These are phyloP conservation scores for Drosophila simulans DNA, from an alignment of 1,140 invertebrate species.

Conservation along the genomic window DNA sequence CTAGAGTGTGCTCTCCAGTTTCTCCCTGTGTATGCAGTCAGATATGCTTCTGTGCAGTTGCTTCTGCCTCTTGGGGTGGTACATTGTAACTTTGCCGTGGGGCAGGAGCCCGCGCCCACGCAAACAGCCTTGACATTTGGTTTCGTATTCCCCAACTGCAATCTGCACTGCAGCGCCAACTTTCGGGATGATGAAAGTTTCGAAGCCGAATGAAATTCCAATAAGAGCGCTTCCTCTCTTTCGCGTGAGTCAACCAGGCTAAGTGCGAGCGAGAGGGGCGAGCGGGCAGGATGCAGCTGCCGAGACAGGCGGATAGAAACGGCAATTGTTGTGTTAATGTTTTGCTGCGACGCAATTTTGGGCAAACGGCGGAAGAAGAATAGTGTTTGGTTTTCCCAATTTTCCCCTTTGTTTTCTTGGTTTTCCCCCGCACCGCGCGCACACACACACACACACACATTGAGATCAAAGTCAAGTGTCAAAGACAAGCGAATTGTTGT, in stretches of 20 bases:
- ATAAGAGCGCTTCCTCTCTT: conserved; percentile 47
- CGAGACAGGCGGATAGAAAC: conserved; percentile 16
- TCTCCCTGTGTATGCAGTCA: background rate
- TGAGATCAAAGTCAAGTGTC: conserved; percentile 76
- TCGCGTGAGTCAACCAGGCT: conserved; percentile 72
- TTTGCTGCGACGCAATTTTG: conserved; percentile 74
- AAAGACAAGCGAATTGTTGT: conserved; percentile 63
- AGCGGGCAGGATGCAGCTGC: conserved; percentile 59
- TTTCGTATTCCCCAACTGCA: conserved; percentile 10
- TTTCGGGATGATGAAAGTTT: conserved; percentile 30
- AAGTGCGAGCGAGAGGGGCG: conserved; percentile 20
- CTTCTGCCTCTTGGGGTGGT: conserved; percentile 3
- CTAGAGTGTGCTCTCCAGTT: background rate
- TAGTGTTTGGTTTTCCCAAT: conserved; percentile 62
- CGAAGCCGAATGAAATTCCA: conserved; percentile 63
- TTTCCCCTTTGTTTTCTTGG: conserved; percentile 41
- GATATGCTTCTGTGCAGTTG: background rate
- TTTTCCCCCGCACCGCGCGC: conserved; percentile 30
- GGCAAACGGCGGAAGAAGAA: conserved; percentile 50
- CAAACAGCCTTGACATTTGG: conserved; percentile 69
- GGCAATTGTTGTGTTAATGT: conserved; percentile 49
- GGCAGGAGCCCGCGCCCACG: conserved; percentile 7
- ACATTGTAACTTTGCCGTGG: background rate
- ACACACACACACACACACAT: conserved; percentile 24
- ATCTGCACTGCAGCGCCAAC: conserved; percentile 10